Evolutionary conservation across 2,888 invertebrate genomes (phyloP).

Genomic region (Sphinx pinastri): DNA sequence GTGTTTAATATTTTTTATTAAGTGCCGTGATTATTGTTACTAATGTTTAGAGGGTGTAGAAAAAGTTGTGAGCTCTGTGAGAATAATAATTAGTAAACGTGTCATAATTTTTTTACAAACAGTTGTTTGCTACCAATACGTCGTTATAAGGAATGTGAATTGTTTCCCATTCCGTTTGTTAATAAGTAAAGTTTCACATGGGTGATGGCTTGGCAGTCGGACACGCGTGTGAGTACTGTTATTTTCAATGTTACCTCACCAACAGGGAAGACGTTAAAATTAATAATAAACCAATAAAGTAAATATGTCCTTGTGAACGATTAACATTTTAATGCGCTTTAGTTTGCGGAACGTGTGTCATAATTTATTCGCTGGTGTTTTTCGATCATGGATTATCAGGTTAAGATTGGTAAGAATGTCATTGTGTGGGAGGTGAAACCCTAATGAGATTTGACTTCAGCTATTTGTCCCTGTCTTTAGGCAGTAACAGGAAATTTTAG

Average conservation of each 20-base stretch:
- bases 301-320: constrained; percentile 70
- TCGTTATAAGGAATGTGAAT: constrained; percentile 74
- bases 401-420: constrained; percentile 33
- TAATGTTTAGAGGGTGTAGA: constrained; percentile 62
- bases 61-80: constrained; percentile 54
- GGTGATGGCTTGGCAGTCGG: constrained; percentile 84
- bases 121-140: constrained; percentile 73
- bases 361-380: constrained; percentile 50
- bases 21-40: constrained; percentile 53
- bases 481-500: background rate
- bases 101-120: constrained; percentile 73
- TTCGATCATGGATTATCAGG: constrained; percentile 30
- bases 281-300: constrained; percentile 36
- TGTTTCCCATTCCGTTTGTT: constrained; percentile 69
- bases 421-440: constrained; percentile 41
- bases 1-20: constrained; percentile 66
- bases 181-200: constrained; percentile 80
- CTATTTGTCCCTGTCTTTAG: constrained; percentile 1
- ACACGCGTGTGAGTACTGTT: constrained; percentile 76
- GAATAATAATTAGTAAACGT: constrained; percentile 72
- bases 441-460: constrained; percentile 48
- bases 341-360: constrained; percentile 54
- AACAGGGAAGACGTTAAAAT: constrained; percentile 22
- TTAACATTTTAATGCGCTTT: constrained; percentile 66
- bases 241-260: constrained; percentile 17